phyloP scores from a whole-genome alignment of 1,140 invertebrate genomes.

The Leptinotarsa defecta region DNA sequence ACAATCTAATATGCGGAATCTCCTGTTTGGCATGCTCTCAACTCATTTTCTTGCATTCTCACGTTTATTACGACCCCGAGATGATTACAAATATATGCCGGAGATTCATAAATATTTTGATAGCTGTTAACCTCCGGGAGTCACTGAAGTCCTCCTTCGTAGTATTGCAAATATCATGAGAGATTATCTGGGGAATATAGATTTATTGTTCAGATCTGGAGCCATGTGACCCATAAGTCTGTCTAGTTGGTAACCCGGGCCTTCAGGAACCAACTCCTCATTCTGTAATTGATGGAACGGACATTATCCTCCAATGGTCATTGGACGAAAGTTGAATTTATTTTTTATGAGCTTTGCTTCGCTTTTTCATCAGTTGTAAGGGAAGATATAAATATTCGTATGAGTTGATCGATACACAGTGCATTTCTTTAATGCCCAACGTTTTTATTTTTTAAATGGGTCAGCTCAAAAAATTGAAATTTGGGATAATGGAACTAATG shows the following conservation, averaged over 20 bases:
- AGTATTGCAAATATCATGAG: not conserved
- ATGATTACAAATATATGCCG: slow-evolving; percentile 9
- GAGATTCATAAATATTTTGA: slow-evolving; percentile 6
- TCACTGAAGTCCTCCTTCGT: not conserved
- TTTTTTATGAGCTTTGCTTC: too few species aligned
- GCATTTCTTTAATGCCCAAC: too few species aligned
- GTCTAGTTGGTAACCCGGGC: not conserved
- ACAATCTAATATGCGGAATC: not conserved
- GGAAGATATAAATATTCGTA: too few species aligned
- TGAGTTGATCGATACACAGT: too few species aligned
- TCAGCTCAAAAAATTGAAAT: too few species aligned
- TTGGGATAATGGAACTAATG: too few species aligned
- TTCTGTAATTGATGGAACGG: too few species aligned
- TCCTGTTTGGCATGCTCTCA: not conserved
- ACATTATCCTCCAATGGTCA: too few species aligned
- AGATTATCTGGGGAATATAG: not conserved
- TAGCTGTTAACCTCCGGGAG: not conserved
- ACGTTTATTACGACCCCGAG: not conserved
- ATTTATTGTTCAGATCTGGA: slow-evolving; percentile 6
- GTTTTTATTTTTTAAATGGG: too few species aligned
- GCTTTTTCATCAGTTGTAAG: too few species aligned
- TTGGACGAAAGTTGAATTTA: too few species aligned
- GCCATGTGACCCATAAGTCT: not conserved
- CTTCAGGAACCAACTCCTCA: too few species aligned
- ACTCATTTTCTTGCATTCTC: not conserved